Conservation (phyloP, 1,140 invertebrate species). For the Ganaspis sp. region DNA sequence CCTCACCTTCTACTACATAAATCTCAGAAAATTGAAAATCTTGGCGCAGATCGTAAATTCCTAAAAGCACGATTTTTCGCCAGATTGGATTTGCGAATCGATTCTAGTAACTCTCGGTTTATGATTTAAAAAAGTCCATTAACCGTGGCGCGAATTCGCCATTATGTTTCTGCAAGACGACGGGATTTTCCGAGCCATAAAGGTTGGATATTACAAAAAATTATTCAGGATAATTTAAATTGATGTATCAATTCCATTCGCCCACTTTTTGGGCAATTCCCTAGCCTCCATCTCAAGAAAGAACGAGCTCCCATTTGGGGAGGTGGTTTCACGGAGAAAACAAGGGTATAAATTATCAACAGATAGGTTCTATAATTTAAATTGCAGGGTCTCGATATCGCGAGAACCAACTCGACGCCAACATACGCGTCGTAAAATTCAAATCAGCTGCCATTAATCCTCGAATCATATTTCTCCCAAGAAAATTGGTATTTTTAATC, state of each 20-base stretch:
- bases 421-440: slow-evolving; percentile 71
- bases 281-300: slow-evolving; percentile 37
- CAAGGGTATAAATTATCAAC: slow-evolving; percentile 75
- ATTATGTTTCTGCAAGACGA: slow-evolving; percentile 54
- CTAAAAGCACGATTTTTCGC: slow-evolving; percentile 28
- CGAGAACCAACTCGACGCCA: slow-evolving; percentile 46
- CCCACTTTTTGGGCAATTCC: background rate
- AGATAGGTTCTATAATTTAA: slow-evolving; percentile 75
- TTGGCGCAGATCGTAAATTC: background rate
- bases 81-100: slow-evolving; percentile 48
- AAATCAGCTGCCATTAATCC: slow-evolving; percentile 65
- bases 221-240: slow-evolving; percentile 77
- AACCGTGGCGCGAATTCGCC: slow-evolving; percentile 58
- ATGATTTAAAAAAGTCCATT: slow-evolving; percentile 64
- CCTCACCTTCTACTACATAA: slow-evolving; percentile 15
- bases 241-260: slow-evolving; percentile 69
- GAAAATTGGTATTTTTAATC: slow-evolving; percentile 12
- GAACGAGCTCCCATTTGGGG: slow-evolving; percentile 38
- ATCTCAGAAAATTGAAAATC: slow-evolving; percentile 37
- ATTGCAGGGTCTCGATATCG: slow-evolving; percentile 67
- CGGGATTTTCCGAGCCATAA: slow-evolving; percentile 74
- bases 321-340: slow-evolving; percentile 63
- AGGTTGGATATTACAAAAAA: slow-evolving; percentile 73
- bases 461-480: slow-evolving; percentile 47
- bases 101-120: slow-evolving; percentile 49